A percentile compares a stretch with the other conserved stretches of the same genome.
These are phyloP conservation scores for Protobothrops mucrosquamatus DNA, from an alignment of 2,113 vertebrate species.

Conservation along the genomic window DNA sequence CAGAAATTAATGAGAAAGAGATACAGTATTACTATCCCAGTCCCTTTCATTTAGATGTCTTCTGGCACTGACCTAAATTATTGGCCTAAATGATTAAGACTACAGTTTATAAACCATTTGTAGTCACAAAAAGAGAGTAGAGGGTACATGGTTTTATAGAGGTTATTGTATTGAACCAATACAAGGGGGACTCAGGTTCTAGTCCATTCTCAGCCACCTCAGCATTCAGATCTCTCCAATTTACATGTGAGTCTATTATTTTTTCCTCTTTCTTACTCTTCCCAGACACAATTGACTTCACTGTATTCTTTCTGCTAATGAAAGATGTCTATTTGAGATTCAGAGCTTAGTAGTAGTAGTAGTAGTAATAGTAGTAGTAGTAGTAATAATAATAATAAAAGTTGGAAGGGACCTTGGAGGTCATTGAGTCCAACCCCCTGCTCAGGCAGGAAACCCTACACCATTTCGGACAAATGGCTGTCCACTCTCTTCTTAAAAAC, in stretches of 20 bases:
- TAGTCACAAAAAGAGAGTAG: neutral
- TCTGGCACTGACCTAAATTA: neutral
- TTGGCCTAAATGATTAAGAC: neutral
- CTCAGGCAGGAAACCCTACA: no score
- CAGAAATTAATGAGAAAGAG: neutral
- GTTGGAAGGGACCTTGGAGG: no score
- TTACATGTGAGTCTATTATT: conserved; percentile 56
- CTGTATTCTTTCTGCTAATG: conserved; percentile 40
- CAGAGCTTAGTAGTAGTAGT: neutral
- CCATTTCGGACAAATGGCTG: no score
- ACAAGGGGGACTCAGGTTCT: neutral
- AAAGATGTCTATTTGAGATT: conserved; percentile 34
- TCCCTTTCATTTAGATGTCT: neutral
- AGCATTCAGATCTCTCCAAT: conserved; percentile 52
- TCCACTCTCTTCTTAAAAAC: no score
- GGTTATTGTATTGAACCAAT: neutral
- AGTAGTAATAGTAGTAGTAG: no score
- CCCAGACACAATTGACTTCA: conserved; percentile 21
- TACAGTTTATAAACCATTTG: neutral
- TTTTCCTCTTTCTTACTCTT: neutral
- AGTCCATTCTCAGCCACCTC: neutral
- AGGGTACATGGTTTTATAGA: neutral
- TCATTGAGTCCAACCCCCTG: no score
- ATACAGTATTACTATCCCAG: neutral
- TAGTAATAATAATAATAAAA: no score